phyloP scores from a whole-genome alignment of 2,797 vertebrate species.

The Alectoris magna region DNA sequence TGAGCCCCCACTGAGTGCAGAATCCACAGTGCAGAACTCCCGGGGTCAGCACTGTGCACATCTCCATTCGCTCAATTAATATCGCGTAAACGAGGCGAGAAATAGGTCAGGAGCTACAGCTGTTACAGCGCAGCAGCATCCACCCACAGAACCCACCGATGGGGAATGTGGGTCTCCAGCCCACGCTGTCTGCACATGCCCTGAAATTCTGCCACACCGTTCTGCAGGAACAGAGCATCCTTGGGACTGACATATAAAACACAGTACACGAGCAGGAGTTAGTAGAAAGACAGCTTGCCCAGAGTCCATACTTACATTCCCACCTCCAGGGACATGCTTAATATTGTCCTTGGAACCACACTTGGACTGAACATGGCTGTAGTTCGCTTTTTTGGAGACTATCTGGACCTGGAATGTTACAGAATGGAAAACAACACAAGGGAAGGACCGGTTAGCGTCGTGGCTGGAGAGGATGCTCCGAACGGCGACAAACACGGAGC shows the following conservation, averaged over 20 bases:
- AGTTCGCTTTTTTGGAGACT: constrained; percentile 98
- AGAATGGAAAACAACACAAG: constrained; percentile 85
- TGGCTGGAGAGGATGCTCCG: constrained; percentile 1
- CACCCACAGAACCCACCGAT: rapidly evolving
- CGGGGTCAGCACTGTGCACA: rapidly evolving
- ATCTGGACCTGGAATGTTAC: constrained; percentile 96
- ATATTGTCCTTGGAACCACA: constrained; percentile 97
- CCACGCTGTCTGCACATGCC: background rate
- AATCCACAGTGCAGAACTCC: background rate
- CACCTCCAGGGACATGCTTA: constrained; percentile 96
- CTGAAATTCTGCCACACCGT: background rate
- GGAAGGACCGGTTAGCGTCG: constrained; percentile 81
- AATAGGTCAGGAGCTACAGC: background rate
- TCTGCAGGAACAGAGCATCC: background rate
- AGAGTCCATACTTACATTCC: constrained; percentile 90
- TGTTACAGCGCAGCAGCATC: background rate
- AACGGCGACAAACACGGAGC: background rate
- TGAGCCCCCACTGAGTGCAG: background rate
- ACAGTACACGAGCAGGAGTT: constrained; percentile 5
- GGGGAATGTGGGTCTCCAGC: background rate
- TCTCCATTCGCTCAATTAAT: rapidly evolving
- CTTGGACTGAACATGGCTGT: constrained; percentile 98
- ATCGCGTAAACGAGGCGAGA: rapidly evolving
- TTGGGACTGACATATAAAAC: background rate
- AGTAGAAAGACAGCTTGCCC: constrained; percentile 53